phyloP scores from a whole-genome alignment of 2,888 invertebrate genomes.

The Rhingia rostrata region DNA sequence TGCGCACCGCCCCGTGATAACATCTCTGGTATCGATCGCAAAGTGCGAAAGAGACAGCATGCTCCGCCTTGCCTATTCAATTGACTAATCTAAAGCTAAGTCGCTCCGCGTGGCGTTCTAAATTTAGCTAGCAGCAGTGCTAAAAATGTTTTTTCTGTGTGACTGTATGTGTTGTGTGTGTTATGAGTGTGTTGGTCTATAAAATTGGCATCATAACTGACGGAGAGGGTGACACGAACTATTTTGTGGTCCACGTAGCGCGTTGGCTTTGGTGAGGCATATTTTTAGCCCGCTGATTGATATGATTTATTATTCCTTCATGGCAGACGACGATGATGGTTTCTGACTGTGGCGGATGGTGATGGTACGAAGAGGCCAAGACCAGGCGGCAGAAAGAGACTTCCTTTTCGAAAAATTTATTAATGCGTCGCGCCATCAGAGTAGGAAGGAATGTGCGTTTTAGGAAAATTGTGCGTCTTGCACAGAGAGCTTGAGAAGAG shows the following conservation, averaged over 20 bases:
- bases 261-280: constrained; percentile 20
- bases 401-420: constrained; percentile 29
- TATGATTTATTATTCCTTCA: constrained; percentile 60
- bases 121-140: constrained; percentile 46
- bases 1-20: constrained; percentile 61
- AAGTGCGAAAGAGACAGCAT: constrained; percentile 26
- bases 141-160: constrained; percentile 17
- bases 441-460: background rate
- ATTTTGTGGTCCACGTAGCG: constrained; percentile 38
- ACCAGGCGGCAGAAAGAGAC: constrained; percentile 25
- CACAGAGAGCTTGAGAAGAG: too few species aligned
- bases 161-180: constrained; percentile 1
- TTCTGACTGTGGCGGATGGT: background rate
- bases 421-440: constrained; percentile 4
- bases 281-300: constrained; percentile 56
- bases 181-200: constrained; percentile 26
- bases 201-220: constrained; percentile 45
- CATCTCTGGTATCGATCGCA: constrained; percentile 43
- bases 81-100: constrained; percentile 20
- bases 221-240: constrained; percentile 31
- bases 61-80: background rate
- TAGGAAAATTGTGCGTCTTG: too few species aligned
- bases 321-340: constrained; percentile 51
- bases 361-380: constrained; percentile 6
- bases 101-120: constrained; percentile 62